A percentile compares a stretch with the other conserved stretches of the same genome.
These are phyloP conservation scores for Priocnemis perturbator DNA, from an alignment of 2,888 invertebrate genomes.

Conservation along the genomic window DNA sequence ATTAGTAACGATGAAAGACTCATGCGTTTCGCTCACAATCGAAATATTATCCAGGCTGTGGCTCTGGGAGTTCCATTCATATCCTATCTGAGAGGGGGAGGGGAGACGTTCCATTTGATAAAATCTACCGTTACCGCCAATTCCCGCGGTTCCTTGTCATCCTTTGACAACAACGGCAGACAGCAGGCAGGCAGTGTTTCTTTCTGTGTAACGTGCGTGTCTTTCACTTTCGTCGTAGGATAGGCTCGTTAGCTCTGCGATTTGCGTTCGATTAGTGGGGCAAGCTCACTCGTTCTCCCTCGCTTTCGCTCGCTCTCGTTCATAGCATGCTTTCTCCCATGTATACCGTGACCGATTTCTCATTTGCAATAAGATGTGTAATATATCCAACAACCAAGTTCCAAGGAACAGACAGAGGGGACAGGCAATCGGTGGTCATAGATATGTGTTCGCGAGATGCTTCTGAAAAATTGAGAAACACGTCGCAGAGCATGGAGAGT, in stretches of 20 bases:
- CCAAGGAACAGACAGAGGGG: too few relatives aligned
- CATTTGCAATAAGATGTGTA: too few relatives aligned
- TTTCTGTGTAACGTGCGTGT: not conserved
- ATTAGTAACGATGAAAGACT: too few relatives aligned
- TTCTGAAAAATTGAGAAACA: constrained; percentile 42
- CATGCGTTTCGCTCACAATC: constrained; percentile 47
- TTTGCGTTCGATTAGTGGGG: too few relatives aligned
- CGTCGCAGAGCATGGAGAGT: constrained; percentile 29
- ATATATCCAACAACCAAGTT: too few relatives aligned
- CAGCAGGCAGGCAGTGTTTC: not conserved
- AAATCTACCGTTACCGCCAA: not conserved
- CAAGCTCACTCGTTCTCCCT: too few relatives aligned
- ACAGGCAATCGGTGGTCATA: not conserved
- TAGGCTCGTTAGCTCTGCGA: too few relatives aligned
- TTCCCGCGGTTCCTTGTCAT: constrained; percentile 9
- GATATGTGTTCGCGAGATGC: constrained; percentile 27
- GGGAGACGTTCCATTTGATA: not conserved
- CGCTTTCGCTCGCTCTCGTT: not conserved
- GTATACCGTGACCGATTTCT: too few relatives aligned
- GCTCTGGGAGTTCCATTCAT: constrained; percentile 33
- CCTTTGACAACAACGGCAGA: not conserved
- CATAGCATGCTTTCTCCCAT: not conserved
- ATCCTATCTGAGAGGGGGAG: constrained; percentile 38
- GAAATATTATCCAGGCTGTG: too few relatives aligned
- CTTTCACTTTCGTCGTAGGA: too few relatives aligned